Base-by-base conservation (phyloP, 2,888 invertebrate genomes). In the Fissipunctia ypsillon region DNA sequence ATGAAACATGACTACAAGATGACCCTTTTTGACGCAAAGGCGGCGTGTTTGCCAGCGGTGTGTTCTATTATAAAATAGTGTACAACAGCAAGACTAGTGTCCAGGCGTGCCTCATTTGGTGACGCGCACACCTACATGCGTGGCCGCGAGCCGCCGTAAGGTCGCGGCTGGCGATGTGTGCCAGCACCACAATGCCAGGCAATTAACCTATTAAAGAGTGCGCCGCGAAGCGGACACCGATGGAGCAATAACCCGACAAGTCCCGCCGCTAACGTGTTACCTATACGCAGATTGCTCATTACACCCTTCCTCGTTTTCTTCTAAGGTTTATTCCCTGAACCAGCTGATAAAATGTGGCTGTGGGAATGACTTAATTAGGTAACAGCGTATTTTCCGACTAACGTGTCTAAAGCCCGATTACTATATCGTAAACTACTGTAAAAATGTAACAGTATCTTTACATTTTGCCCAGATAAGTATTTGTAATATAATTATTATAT, bases 121-220 rank as follows among this genome's bases (percentile, higher is more conserved):
- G 93, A 92, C 93, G 93, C 90, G 91, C 88, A 91, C 91, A 93
- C 92, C 91, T 92, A 92, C 91, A 92, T 89, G 93, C 94, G 93
- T 94, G 95, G 95, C 94, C 95, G 93, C 94, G 91, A 94, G 93
- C 88, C 92, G 91, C 91, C 93, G 91, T 95, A 94, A 95, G 95
- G 95, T 96, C 95, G 95, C 91, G 91, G 93, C 91, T 93, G 93
- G 88, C 93, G 92, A 94, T 94, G 92, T 94, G 93, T 95, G 94
- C 95, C 95, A 95, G 94, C 94, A 93, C 93, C 91, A 96, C 96
- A 95, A 95, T 96, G 95, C 94, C 93, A 94, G 94, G 91, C 94
- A 95, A 95, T 96, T 95, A 96, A 94, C 95, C 95, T 95, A 95
- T 95, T 95, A 95, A 94, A 95, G 93, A 94, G 92, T 93, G 89